Base-by-base conservation (phyloP, 2,113 vertebrate species). In the Oncorhynchus masou region DNA sequence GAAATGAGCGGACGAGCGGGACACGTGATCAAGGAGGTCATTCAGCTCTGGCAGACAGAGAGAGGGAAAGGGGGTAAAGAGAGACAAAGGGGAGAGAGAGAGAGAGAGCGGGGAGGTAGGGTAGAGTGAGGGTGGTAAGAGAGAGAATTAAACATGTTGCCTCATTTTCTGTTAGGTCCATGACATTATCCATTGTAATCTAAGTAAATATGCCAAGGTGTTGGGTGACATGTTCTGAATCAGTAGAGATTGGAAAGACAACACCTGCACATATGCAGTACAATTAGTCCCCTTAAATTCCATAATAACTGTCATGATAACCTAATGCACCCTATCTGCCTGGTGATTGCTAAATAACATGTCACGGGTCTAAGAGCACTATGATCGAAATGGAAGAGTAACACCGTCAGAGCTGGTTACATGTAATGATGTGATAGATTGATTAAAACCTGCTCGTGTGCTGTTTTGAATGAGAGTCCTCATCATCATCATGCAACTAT, bases 401-500 rank as follows among this genome's bases (percentile, higher is more conserved):
- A 62, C 59, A 22, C 59, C 5, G 9, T 62, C 24, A 22, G n/a
- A 22, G 59, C 51, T 54, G 51, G 12, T 54, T 54, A 16, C 15
- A 19, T 54, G 49, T 54, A 13, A 54, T 54, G 51, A 54, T 54
- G 51, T 15, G 51, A 51, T 51, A 22, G 20, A 22, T 16, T 29
- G 22, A 67, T 31, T 7, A 27, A 29, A 29, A 67, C 25, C 22
- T 27, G 25, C n/a, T 64, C 1, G 19, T 64, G 54, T 22, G n/a
- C 12, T 67, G 65, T 27, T 67, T 25, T 12, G 80, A 78, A 74
- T 68, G 49, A 20, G 22, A 7, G 6, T 79, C 83, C 20, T 80
- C 73, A 39, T 73, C 7, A n/a, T 54, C 69, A 83, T 70, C 76
- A 77, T 54, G 5, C 75, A 85, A 76, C 73, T 67, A 77, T 80